phyloP scores from a whole-genome alignment of 2,888 invertebrate species.

The Enchytraeus crypticus region DNA sequence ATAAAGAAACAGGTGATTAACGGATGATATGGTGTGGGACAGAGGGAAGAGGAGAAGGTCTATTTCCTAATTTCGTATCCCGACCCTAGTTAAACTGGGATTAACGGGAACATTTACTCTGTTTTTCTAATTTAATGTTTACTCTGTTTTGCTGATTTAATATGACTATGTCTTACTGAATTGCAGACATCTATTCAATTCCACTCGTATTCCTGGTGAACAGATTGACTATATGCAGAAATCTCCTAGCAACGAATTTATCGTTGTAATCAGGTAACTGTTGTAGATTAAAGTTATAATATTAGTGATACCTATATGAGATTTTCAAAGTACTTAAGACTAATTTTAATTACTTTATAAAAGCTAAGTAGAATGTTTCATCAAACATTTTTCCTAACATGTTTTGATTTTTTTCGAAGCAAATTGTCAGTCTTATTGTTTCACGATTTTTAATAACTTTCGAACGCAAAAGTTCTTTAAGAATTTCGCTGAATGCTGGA shows the following conservation, averaged over 20 bases:
- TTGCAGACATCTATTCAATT: constrained; percentile 30
- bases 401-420: too few relatives aligned
- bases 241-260: constrained; percentile 29
- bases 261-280: constrained; percentile 32
- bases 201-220: constrained; percentile 30
- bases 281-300: neutral
- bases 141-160: neutral
- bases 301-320: neutral
- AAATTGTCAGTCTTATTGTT: too few relatives aligned
- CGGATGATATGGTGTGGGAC: too few relatives aligned
- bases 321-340: neutral
- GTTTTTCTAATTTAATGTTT: neutral
- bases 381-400: too few relatives aligned
- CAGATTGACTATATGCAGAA: constrained; percentile 29
- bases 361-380: neutral
- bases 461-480: too few relatives aligned
- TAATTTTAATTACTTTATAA: neutral
- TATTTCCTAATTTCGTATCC: too few relatives aligned
- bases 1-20: too few relatives aligned
- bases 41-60: too few relatives aligned
- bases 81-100: too few relatives aligned
- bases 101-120: too few relatives aligned
- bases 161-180: neutral
- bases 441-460: too few relatives aligned
- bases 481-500: too few relatives aligned